A percentile compares a stretch with the other conserved stretches of the same genome.
Conservation (phyloP, 2,888 invertebrate species). For the Drosophila kuntzei region DNA sequence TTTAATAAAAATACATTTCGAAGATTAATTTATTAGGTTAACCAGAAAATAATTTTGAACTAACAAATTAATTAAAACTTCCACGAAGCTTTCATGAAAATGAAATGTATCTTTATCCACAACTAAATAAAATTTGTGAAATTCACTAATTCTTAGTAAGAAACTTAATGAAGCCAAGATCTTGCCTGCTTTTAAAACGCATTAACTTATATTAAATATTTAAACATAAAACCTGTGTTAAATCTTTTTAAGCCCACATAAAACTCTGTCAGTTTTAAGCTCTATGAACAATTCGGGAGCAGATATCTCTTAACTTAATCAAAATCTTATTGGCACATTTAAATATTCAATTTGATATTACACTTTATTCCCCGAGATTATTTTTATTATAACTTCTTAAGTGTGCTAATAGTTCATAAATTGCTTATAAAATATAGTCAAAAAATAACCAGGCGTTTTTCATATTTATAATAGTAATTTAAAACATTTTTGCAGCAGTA, state of each 20-base stretch:
- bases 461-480: slow-evolving; percentile 12
- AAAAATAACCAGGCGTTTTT: background rate
- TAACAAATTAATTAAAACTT: too few species aligned
- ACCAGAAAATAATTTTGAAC: too few species aligned
- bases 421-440: background rate
- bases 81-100: too few species aligned
- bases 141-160: too few species aligned
- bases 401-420: background rate
- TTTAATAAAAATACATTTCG: background rate
- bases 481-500: slow-evolving; percentile 13
- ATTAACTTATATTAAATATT: too few species aligned
- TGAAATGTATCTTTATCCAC: too few species aligned
- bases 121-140: too few species aligned
- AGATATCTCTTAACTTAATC: background rate
- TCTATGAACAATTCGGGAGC: background rate
- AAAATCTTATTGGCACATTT: background rate
- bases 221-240: too few species aligned
- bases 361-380: background rate
- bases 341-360: background rate
- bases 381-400: background rate
- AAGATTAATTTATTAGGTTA: background rate
- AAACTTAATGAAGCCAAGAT: too few species aligned
- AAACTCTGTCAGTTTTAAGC: background rate
- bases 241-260: background rate
- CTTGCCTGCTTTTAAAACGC: too few species aligned